phyloP scores from a whole-genome alignment of 2,888 invertebrate species.

The Drosophila dives region DNA sequence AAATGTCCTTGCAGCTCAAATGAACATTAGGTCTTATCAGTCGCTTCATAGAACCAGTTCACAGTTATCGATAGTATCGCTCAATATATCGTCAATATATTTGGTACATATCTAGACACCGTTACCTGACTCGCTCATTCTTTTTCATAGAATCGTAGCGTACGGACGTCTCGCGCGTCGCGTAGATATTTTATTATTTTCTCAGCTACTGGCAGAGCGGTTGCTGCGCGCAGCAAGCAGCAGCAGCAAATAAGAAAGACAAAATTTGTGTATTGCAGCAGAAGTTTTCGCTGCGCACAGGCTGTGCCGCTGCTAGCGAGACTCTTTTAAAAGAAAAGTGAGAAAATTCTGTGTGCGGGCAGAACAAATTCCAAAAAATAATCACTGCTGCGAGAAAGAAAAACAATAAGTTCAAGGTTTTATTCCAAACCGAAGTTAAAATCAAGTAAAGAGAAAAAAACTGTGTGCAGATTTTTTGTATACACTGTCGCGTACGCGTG shows the following conservation, averaged over 20 bases:
- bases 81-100: constrained; percentile 5
- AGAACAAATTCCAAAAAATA: constrained; percentile 16
- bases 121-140: constrained; percentile 41
- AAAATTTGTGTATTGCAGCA: constrained; percentile 74
- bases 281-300: constrained; percentile 69
- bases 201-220: constrained; percentile 59
- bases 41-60: constrained; percentile 2
- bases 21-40: neutral
- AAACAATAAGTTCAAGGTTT: constrained; percentile 64
- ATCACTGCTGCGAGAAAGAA: constrained; percentile 11
- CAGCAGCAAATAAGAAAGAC: constrained; percentile 58
- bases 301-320: constrained; percentile 52
- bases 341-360: constrained; percentile 24
- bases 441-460: constrained; percentile 50
- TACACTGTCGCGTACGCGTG: constrained; percentile 62
- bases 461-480: constrained; percentile 78
- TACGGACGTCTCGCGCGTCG: constrained; percentile 68
- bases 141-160: constrained; percentile 55
- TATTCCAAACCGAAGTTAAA: constrained; percentile 46
- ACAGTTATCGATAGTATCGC: constrained; percentile 28
- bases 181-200: constrained; percentile 68
- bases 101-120: constrained; percentile 20
- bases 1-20: neutral
- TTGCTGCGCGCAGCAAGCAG: constrained; percentile 56
- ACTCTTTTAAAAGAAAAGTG: constrained; percentile 46